Evolutionary conservation across 2,888 invertebrate genomes (phyloP), one percentile per base, ranked within the genome.

Genomic region (Seira sanloemensis): DNA sequence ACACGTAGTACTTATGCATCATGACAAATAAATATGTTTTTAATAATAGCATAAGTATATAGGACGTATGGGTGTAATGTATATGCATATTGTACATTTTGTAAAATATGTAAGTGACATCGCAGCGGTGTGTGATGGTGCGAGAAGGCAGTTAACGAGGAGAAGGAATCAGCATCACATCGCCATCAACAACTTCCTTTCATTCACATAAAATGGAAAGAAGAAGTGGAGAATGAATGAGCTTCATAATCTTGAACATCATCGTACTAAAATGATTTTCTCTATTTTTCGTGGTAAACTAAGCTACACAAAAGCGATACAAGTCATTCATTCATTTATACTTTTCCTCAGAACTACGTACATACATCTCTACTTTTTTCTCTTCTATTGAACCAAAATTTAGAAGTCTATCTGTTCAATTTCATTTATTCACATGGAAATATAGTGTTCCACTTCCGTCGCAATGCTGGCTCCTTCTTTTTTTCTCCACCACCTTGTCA

Each of bases 351-450:
- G 66, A 24, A 37, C 27, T 66, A 46, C 62, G n/a, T n/a, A n/a
- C n/a, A n/a, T n/a, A n/a, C n/a, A n/a, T n/a, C n/a, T n/a, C n/a
- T n/a, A n/a, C n/a, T n/a, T n/a, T n/a, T n/a, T 69, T 65, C 71
- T 23, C 71, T 75, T 46, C 5, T 62, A 81, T 71, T 81, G 75
- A 81, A 76, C 81, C 71, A 67, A 81, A 69, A 69, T 76, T 71
- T 76, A 71, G 37, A 80, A 80, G 74, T 73, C 80, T 75, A 76
- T 81, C 76, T 81, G 74, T 76, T 81, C 81, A 76, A 81, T 81
- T 75, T 75, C 81, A 81, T 81, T 81, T 81, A 81, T 81, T 81
- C 81, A 76, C 69, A 81, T 81, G 81, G 81, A 76, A 81, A 81
- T 81, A 76, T 81, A 76, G 75, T 65, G 81, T 68, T 46, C 76